These are phyloP conservation scores for Oncorhynchus kisutch DNA, from an alignment of 2,113 vertebrate genomes.

Conservation along the genomic window DNA sequence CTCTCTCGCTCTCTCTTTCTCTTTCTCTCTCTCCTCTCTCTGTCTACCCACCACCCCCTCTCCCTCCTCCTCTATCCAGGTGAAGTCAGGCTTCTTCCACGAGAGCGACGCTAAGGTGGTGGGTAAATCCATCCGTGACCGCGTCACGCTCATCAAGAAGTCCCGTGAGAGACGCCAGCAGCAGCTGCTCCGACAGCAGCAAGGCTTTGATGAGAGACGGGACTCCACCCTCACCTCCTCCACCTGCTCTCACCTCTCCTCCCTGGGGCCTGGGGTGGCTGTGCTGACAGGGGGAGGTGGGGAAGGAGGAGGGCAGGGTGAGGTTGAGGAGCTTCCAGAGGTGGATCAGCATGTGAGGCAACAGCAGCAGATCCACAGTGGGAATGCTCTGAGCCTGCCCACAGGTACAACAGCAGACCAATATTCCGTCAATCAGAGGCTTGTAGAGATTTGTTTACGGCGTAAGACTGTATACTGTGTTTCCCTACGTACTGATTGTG, in stretches of 20 bases:
- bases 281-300: conserved; percentile 40
- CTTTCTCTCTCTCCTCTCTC: not conserved
- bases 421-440: no score
- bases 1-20: not conserved
- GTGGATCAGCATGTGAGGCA: conserved; percentile 81
- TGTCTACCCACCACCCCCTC: not conserved
- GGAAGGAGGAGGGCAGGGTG: conserved; percentile 48
- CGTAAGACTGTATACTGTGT: not conserved
- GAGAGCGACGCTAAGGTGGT: conserved; percentile 93
- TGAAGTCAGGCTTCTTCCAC: conserved; percentile 92
- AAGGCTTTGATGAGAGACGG: conserved; percentile 67
- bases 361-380: conserved; percentile 64
- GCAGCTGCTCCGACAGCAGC: conserved; percentile 55
- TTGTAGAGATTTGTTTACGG: not conserved
- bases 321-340: conserved; percentile 81
- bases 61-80: conserved; percentile 62
- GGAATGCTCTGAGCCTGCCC: conserved; percentile 35
- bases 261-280: conserved; percentile 44
- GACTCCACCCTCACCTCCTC: conserved; percentile 67
- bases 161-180: conserved; percentile 81
- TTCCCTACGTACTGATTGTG: not conserved
- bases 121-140: conserved; percentile 88
- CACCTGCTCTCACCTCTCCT: conserved; percentile 63
- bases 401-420: conserved; percentile 55
- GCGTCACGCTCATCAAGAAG: conserved; percentile 86